Percentiles rank a stretch among this genome's conserved stretches.
Evolutionary conservation across 2,888 invertebrate genomes (phyloP).

Genomic region (Lithodes maja): DNA sequence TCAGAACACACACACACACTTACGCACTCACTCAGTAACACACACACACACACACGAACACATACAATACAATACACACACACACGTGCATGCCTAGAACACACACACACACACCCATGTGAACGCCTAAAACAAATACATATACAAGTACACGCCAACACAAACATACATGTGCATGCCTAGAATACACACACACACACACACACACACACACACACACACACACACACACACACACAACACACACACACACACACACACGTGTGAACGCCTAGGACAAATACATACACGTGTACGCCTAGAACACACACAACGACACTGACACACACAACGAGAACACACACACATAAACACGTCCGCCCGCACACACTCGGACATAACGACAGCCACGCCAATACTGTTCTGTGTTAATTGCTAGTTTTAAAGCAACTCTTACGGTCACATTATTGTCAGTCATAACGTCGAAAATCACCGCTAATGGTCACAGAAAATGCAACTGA

Average conservation of each 20-base stretch:
- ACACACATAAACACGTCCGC: neutral
- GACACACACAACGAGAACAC: neutral
- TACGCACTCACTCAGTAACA: too few species aligned
- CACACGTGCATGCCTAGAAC: constrained; percentile 7
- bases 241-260: neutral
- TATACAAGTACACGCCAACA: constrained; percentile 28
- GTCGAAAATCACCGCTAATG: too few species aligned
- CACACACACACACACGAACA: constrained; percentile 14
- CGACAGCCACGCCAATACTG: too few species aligned
- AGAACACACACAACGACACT: neutral
- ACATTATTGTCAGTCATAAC: too few species aligned
- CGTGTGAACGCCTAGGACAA: neutral
- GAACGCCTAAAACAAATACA: neutral
- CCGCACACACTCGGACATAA: too few species aligned
- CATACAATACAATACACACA: neutral
- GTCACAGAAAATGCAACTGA: too few species aligned
- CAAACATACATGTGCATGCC: neutral
- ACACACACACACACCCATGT: constrained; percentile 21
- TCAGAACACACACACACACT: too few species aligned
- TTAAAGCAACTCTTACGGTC: too few species aligned
- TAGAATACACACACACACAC: neutral
- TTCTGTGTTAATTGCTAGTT: too few species aligned
- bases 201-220: constrained; percentile 1
- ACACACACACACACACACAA: constrained; percentile 8
- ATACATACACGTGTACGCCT: neutral